Conservation (phyloP, 2,113 vertebrate species). For the Sporophila hypoxantha region DNA sequence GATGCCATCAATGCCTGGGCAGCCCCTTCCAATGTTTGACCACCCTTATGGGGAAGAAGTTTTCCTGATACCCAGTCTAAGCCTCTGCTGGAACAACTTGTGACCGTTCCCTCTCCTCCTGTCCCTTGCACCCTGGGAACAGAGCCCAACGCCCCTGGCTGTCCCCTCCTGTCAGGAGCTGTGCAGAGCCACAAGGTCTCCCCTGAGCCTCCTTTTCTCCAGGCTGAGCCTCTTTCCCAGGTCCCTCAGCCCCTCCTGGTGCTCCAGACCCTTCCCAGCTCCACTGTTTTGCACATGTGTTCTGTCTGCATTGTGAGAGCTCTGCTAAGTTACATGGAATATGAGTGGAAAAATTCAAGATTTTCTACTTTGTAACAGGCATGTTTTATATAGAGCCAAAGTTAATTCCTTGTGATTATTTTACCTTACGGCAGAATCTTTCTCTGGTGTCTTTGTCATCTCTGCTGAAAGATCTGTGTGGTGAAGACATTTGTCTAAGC, state of each 20-base stretch:
- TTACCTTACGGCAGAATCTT: constrained; percentile 86
- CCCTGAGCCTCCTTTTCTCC: not conserved
- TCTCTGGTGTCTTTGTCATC: constrained; percentile 73
- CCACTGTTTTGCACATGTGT: not conserved
- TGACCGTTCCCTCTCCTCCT: accelerated
- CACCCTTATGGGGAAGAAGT: not conserved
- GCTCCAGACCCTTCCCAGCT: not conserved
- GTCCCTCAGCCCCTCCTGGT: not conserved
- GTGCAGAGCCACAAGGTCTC: not conserved
- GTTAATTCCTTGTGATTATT: not conserved
- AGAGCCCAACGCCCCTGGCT: accelerated
- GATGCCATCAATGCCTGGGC: not conserved
- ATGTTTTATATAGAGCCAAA: not conserved
- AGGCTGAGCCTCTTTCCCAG: not conserved
- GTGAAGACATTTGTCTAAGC: constrained; percentile 91
- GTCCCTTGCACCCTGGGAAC: not conserved
- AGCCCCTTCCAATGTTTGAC: not conserved
- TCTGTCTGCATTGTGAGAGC: not conserved
- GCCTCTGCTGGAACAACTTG: not conserved
- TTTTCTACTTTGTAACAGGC: not conserved
- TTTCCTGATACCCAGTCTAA: not conserved
- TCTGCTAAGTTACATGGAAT: not conserved
- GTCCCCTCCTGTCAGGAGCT: not conserved
- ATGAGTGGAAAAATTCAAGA: not conserved
- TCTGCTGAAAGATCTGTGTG: constrained; percentile 66